phyloP scores from a whole-genome alignment of 2,797 vertebrate genomes.

The Peromyscus attwateri region DNA sequence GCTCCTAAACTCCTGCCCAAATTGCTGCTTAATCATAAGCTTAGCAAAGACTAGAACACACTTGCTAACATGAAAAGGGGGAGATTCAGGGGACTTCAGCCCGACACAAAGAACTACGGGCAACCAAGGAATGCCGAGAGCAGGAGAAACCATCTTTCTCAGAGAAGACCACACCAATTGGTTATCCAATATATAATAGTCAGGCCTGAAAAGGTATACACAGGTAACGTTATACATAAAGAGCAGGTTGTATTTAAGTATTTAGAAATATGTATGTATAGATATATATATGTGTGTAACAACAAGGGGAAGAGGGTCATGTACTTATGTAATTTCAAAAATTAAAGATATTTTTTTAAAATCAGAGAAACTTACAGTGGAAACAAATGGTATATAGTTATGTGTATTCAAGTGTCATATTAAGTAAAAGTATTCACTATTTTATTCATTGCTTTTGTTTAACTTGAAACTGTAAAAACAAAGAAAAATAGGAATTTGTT shows the following conservation, averaged over 20 bases:
- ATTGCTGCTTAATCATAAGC: neutral
- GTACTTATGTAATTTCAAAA: neutral
- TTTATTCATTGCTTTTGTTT: neutral
- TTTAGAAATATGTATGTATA: neutral
- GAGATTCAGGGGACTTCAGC: neutral
- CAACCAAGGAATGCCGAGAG: neutral
- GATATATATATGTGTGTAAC: no score
- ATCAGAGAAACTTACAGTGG: neutral
- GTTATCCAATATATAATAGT: neutral
- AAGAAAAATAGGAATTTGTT: neutral
- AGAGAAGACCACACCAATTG: neutral
- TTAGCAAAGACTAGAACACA: neutral
- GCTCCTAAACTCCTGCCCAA: neutral
- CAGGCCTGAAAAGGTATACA: neutral
- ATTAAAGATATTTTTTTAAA: neutral
- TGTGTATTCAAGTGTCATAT: neutral
- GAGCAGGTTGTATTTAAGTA: neutral
- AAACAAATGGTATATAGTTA: neutral
- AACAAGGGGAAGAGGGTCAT: neutral
- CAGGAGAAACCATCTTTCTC: neutral
- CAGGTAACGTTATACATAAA: neutral
- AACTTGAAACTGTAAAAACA: neutral
- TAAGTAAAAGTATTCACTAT: neutral
- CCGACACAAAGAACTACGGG: neutral
- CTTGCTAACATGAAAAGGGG: neutral